Conservation (phyloP, 2,888 invertebrate genomes). For the Synanthedon myopaeformis region DNA sequence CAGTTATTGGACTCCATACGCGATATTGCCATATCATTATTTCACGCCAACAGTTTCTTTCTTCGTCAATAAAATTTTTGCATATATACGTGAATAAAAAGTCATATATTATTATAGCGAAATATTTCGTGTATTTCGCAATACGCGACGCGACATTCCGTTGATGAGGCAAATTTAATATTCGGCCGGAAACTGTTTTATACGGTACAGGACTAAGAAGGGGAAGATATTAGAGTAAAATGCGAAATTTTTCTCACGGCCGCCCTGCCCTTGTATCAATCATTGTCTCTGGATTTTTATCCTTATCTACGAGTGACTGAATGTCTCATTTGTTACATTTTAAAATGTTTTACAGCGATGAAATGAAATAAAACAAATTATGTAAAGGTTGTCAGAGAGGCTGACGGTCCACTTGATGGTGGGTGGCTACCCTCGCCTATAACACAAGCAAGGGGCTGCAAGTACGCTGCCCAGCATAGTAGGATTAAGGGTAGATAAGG, state of each 20-base stretch:
- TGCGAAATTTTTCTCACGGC: conserved; percentile 29
- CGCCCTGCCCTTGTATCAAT: conserved; percentile 34
- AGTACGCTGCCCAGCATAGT: no score
- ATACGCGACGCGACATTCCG: conserved; percentile 15
- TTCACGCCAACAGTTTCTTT: no score
- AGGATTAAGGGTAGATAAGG: no score
- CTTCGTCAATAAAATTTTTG: no score
- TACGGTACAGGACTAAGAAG: conserved; percentile 19
- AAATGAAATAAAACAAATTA: conserved; percentile 6
- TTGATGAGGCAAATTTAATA: conserved; percentile 59
- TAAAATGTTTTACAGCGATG: neutral
- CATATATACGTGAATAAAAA: conserved; percentile 22
- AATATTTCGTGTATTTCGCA: conserved; percentile 19
- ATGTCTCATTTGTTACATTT: conserved; percentile 19
- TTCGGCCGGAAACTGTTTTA: conserved; percentile 41
- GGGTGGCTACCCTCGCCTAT: neutral
- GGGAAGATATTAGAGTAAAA: conserved; percentile 20
- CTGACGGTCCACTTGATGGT: no score
- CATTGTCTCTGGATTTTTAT: conserved; percentile 36
- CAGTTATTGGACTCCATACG: no score
- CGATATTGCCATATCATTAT: no score
- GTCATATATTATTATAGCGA: conserved; percentile 40
- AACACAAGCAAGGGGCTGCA: no score
- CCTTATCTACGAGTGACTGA: conserved; percentile 12
- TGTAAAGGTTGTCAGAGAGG: neutral